Conservation (phyloP, 1,140 invertebrate genomes). For the Tyrophagus putrescentiae region DNA sequence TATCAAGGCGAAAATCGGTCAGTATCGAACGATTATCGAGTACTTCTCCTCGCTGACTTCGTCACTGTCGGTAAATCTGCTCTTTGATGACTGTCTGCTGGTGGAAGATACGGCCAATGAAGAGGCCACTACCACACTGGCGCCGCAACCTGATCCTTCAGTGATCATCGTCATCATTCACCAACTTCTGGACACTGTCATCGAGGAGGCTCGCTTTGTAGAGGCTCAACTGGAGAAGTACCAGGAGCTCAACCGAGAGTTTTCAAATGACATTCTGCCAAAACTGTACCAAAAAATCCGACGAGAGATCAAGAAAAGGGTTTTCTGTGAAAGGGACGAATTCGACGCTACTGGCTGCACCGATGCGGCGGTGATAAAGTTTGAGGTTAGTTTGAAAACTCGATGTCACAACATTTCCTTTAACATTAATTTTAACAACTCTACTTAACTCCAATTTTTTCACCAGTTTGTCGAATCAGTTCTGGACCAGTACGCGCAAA, state of each 20-base stretch:
- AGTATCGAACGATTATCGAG: slow-evolving; percentile 1
- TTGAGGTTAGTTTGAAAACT: slow-evolving; percentile 13
- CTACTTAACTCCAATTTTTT: not conserved
- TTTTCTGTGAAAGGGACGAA: slow-evolving; percentile 18
- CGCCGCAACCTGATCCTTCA: slow-evolving; percentile 4
- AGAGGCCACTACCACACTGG: not conserved
- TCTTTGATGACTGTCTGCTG: not conserved
- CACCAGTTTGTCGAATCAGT: slow-evolving; percentile 20
- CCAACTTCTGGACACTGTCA: slow-evolving; percentile 10
- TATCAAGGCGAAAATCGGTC: not conserved
- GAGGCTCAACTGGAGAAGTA: slow-evolving; percentile 19
- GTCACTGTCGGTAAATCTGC: not conserved
- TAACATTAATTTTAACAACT: not conserved
- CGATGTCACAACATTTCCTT: not conserved
- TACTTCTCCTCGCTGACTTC: not conserved
- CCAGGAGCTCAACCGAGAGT: slow-evolving; percentile 1
- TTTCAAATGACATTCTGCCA: slow-evolving; percentile 7
- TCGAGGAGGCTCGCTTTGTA: slow-evolving; percentile 16
- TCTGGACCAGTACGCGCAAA: not conserved
- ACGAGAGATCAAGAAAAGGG: slow-evolving; percentile 8
- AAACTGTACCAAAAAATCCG: slow-evolving; percentile 5
- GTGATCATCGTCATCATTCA: slow-evolving; percentile 11
- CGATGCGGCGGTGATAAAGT: slow-evolving; percentile 16
- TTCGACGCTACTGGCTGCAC: slow-evolving; percentile 20
- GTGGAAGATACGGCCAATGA: not conserved